Base-by-base conservation (phyloP, 2,797 vertebrate species). In the Anableps anableps region DNA sequence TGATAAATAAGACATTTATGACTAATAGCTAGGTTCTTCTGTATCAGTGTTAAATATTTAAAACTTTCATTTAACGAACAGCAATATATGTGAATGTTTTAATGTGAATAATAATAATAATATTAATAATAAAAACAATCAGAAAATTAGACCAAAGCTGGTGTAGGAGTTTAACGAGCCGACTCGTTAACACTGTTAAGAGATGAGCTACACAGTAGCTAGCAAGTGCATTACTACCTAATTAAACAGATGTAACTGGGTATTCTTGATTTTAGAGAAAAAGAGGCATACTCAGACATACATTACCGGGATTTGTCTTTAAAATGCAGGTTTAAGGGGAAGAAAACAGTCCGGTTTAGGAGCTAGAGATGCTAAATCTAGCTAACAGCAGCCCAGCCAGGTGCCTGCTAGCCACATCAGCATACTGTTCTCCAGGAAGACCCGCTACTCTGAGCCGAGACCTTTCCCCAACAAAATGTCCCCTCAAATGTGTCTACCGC, bases 281-380 rank as follows among this genome's bases (percentile, higher is more conserved):
- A n/a, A 4, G 26, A 13, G 2, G 26, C 21, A 29, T 45, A 43
- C 41, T 16, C 4, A 29, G 7, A 31, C 43, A 29, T 60, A 31
- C 0, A 26, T 89, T 93, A 94, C 92, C 89, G 91, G 81, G n/a
- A 80, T 70, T 36, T 71, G 74, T 51, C 58, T 47, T 41, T 11
- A 76, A 73, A 74, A 72, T 21, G 75, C 10, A 41, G 51, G 60
- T 34, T 62, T 45, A 23, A 47, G 74, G 74, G 38, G 71, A 60
- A 78, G 62, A 78, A 66, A 45, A 53, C 72, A 88, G 85, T 83
- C 82, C 74, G 19, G 75, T 26, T 50, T 79, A 78, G 34, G 47
- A 47, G 47, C 78, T 5, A 71, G 55, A 43, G 10, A 75, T 72
- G 91, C 89, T 90, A 92, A 91, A 89, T 85, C 84, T 92, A 91